Conservation (phyloP, 2,797 vertebrate species). For the Sebastes vulpes region DNA sequence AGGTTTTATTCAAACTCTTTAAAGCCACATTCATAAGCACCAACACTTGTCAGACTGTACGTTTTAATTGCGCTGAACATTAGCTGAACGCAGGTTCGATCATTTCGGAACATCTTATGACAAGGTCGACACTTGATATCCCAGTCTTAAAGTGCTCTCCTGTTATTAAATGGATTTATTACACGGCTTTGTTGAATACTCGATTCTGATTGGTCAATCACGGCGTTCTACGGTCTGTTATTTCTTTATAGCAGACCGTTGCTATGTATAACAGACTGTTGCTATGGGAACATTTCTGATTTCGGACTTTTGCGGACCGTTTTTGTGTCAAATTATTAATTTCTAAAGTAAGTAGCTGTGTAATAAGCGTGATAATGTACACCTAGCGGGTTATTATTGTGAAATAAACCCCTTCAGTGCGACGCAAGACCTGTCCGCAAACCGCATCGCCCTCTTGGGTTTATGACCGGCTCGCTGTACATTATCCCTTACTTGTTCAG, state of each 20-base stretch:
- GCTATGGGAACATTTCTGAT: too few species aligned
- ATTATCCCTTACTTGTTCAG: neutral
- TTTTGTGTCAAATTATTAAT: too few species aligned
- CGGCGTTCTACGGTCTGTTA: too few species aligned
- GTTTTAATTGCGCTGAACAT: conserved; percentile 61
- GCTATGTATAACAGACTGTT: too few species aligned
- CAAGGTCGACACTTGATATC: conserved; percentile 45
- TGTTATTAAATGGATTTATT: conserved; percentile 1
- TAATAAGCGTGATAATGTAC: too few species aligned
- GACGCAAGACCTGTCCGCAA: too few species aligned
- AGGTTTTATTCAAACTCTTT: conserved; percentile 37
- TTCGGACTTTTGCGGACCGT: too few species aligned
- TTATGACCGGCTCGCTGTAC: too few species aligned
- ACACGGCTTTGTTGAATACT: too few species aligned
- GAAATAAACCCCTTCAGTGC: too few species aligned
- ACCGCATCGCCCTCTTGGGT: accelerated
- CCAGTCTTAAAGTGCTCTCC: conserved; percentile 5
- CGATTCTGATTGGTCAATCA: too few species aligned
- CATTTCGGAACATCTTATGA: conserved; percentile 31
- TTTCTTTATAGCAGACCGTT: too few species aligned
- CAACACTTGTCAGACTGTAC: neutral
- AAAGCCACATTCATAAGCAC: conserved; percentile 20
- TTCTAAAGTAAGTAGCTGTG: accelerated
- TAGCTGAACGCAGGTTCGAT: conserved; percentile 34
- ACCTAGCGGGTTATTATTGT: accelerated